Conservation (phyloP, 2,797 vertebrate genomes). For the Rhinichthys osculus region DNA sequence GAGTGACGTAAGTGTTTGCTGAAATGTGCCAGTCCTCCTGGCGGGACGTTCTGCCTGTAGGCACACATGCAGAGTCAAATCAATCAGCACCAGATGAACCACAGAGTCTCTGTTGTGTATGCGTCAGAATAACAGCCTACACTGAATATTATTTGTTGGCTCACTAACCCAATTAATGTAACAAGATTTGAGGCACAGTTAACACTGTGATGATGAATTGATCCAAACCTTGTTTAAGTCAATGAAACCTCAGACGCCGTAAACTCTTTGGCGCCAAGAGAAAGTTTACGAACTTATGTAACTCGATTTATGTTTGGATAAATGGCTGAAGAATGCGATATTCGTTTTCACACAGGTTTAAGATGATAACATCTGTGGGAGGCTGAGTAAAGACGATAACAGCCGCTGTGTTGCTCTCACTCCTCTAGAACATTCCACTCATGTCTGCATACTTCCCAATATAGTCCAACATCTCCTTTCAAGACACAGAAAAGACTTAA, state of each 20-base stretch:
- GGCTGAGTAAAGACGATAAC: slow-evolving; percentile 27
- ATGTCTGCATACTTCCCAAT: slow-evolving; percentile 19
- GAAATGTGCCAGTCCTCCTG: slow-evolving; percentile 47
- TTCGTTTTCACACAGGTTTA: slow-evolving; percentile 7
- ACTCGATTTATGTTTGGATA: slow-evolving; percentile 35
- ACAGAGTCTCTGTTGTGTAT: slow-evolving; percentile 3
- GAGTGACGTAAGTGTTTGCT: slow-evolving; percentile 37
- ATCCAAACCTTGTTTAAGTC: slow-evolving; percentile 9
- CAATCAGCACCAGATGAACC: slow-evolving; percentile 38
- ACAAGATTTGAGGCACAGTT: not conserved
- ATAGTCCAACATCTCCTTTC: not conserved
- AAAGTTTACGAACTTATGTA: slow-evolving; percentile 15
- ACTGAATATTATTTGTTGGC: not conserved
- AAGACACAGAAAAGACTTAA: slow-evolving; percentile 12
- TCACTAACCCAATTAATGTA: slow-evolving; percentile 28
- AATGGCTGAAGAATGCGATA: slow-evolving; percentile 49
- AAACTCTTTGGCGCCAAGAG: slow-evolving; percentile 28
- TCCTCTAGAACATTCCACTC: slow-evolving; percentile 33
- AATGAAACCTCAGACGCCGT: slow-evolving; percentile 28
- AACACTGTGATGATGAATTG: slow-evolving; percentile 5
- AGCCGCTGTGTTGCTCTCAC: slow-evolving; percentile 9
- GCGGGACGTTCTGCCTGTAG: slow-evolving; percentile 24
- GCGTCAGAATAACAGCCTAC: not conserved
- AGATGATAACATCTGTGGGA: slow-evolving; percentile 26
- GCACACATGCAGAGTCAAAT: slow-evolving; percentile 36